These are phyloP conservation scores for Hydrocynus forskahlii DNA, from an alignment of 2,797 vertebrate genomes.

Conservation along the genomic window DNA sequence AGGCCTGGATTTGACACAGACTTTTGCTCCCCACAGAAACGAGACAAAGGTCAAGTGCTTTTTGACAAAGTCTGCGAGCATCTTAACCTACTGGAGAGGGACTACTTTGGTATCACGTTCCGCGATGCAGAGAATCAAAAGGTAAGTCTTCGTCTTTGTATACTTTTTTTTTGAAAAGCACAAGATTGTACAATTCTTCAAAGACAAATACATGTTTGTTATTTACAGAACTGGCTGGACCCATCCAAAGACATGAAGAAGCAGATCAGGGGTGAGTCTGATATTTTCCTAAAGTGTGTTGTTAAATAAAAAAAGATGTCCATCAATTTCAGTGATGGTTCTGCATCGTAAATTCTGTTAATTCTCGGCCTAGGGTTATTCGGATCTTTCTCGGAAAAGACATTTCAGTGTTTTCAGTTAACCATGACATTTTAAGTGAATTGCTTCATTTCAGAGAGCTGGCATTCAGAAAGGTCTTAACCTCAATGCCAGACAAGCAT, in stretches of 20 bases:
- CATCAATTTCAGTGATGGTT: neutral
- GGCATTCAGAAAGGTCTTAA: neutral
- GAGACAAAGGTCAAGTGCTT: constrained; percentile 86
- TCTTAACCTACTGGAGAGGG: constrained; percentile 93
- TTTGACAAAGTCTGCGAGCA: constrained; percentile 94
- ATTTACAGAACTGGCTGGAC: constrained; percentile 92
- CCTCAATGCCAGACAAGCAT: neutral
- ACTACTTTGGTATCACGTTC: constrained; percentile 92
- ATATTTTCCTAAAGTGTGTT: neutral
- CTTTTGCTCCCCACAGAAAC: constrained; percentile 79
- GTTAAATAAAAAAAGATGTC: neutral
- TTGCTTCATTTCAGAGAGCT: neutral
- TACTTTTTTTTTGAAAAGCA: no score
- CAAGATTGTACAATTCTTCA: neutral
- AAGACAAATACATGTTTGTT: constrained; percentile 3
- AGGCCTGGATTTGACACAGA: neutral
- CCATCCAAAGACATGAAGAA: constrained; percentile 97
- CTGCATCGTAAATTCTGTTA: neutral
- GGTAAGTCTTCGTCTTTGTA: constrained; percentile 68
- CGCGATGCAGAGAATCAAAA: constrained; percentile 93
- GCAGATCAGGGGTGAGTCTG: constrained; percentile 91
- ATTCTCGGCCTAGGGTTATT: neutral
- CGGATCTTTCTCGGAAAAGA: neutral
- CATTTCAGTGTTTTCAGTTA: neutral
- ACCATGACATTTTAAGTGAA: neutral